These are phyloP conservation scores for Phrynosoma platyrhinos DNA, from an alignment of 2,113 vertebrate species.

Conservation along the genomic window DNA sequence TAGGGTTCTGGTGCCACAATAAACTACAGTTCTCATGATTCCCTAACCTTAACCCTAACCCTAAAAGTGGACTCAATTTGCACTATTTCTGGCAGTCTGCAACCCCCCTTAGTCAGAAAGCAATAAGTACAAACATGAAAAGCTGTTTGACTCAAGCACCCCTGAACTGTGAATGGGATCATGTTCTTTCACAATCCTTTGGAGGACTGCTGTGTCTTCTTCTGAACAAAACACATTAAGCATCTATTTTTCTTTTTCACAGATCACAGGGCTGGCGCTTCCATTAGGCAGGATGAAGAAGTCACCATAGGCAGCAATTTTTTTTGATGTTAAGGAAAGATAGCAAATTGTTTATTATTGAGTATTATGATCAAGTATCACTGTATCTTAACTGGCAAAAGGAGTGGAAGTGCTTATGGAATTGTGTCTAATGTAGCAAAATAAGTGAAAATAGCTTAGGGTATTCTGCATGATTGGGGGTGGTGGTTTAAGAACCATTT, in stretches of 20 bases:
- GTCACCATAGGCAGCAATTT: background rate
- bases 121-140: background rate
- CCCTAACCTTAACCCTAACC: too few relatives aligned
- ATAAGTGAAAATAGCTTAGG: background rate
- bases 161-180: constrained; percentile 40
- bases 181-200: fast-evolving
- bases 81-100: too few relatives aligned
- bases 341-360: background rate
- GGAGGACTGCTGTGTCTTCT: background rate
- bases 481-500: background rate
- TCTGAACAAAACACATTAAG: background rate
- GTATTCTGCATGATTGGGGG: background rate
- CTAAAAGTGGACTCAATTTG: too few relatives aligned
- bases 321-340: too few relatives aligned
- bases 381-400: background rate
- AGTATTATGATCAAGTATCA: background rate
- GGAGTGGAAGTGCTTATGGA: background rate
- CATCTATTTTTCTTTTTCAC: background rate
- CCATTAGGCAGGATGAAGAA: background rate
- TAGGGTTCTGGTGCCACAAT: too few relatives aligned
- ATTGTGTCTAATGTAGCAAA: background rate
- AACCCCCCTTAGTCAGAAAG: constrained; percentile 38
- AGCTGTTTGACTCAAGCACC: background rate
- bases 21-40: too few relatives aligned
- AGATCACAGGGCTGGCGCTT: too few relatives aligned